Evolutionary conservation across 30 jellyfish, hydroid and myxozoan species (phyloP), one percentile per base, ranked within the genome.

Genomic region (Mastigias papua): DNA sequence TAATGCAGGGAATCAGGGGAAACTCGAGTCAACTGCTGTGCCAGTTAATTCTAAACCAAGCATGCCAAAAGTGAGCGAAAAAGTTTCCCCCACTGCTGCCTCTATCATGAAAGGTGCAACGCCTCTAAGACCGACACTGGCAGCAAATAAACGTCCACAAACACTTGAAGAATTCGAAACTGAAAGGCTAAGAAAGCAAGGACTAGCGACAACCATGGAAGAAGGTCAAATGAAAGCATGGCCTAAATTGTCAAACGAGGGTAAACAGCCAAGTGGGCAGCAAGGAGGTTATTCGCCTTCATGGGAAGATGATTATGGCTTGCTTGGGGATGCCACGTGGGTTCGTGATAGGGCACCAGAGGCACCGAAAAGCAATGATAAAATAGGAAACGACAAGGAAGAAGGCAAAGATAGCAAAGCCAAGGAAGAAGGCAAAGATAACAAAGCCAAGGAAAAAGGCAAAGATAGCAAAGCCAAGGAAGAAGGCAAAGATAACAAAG

Each of bases 81-180:
- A 60, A 20, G 33, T 4, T 1, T 26, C n/a, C 26, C 80, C 80
- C 22, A 73, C 86, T 37, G 35, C 84, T 30, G 23, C 81, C 0
- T 70, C 91, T 9, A 48, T 84, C 15, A 34, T 64, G 42, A 88
- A 65, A 68, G 80, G 70, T 0, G 97, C 63, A 10, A 69, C 92
- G 11, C 92, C 89, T 19, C 29, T 72, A 34, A 74, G 51, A 64
- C 92, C 91, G 63, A 83, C 89, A 30, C 25, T 32, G 35, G 54
- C 42, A 66, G 88, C 62, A 30, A 33, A 31, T 30, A 70, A 78
- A 66, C 57, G 81, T 23, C 97, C 97, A 30, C 95, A 90, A 23
- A 90, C 97, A 28, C 80, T 90, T 23, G 97, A 90, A 54, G 97
- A 90, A 50, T 90, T 73, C 71, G 97, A 90, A 76, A 65, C 57